Evolutionary conservation across 2,797 vertebrate genomes (phyloP), one percentile per base, ranked within the genome.

Genomic region (Esox masquinongy): DNA sequence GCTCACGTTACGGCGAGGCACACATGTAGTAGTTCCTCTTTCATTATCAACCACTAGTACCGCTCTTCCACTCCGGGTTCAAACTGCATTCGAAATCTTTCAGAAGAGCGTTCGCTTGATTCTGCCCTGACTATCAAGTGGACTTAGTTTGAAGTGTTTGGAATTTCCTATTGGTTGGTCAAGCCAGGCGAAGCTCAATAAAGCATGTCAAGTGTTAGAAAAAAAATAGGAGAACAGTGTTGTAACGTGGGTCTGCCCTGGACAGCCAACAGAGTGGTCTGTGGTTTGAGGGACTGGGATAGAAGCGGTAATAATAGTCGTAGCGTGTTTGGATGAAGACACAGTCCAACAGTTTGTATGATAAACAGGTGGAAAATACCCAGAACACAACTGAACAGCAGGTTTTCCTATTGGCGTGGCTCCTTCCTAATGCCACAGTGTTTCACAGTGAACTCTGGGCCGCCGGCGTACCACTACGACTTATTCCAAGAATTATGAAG

Each of bases 1-100:
- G 63, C 69, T 86, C 68, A 7, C 76, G 49, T 88, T 86, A 81
- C 78, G 17, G 9, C 56, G 51, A 78, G 34, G 70, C 43, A 76
- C 63, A 72, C 70, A 81, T 74, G 69, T 39, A 79, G 72, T 76
- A 56, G 66, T 82, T 71, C 19, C 9, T 34, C 74, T 77, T 83
- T 85, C 77, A 80, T 81, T 82, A 77, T 59, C 70, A 85, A 63
- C 61, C 72, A 77, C 64, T 47, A 77, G 8, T 24, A 53, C 26
- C 14, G n/a, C 68, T 12, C 39, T 12, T 69, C 14, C 39, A 12
- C 68, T 43, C 39, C n/a, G 53, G 53, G n/a, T 59, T 59, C 53
- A 59, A 59, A 59, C n/a, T 9, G 19, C n/a, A 59, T 59, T 19
- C 53, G 9, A 22, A 59, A 22, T 9, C 7, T 22, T 12, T 59